A percentile compares a stretch with the other conserved stretches of the same genome.
phyloP scores from a whole-genome alignment of 1,140 invertebrate genomes.

The Zaprionus camerounensis region DNA sequence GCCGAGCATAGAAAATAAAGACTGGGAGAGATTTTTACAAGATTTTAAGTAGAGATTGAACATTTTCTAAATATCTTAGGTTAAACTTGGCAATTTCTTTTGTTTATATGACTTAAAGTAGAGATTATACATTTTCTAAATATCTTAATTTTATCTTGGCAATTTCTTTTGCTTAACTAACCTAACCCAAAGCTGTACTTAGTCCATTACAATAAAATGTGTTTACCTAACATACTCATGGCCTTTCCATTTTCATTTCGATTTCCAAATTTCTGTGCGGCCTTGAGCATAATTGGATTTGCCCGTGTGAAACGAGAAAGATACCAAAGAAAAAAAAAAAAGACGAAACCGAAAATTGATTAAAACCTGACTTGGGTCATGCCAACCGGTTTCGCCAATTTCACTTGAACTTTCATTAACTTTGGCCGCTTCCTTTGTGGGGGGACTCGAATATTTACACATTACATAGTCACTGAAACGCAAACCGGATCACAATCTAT shows the following conservation, averaged over 20 bases:
- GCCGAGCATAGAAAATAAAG: neutral
- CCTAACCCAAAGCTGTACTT: conserved; percentile 16
- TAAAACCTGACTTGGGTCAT: conserved; percentile 43
- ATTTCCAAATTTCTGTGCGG: conserved; percentile 50
- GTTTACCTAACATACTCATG: neutral
- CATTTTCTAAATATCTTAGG: neutral
- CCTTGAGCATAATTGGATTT: conserved; percentile 69
- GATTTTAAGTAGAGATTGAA: neutral
- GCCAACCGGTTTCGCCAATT: conserved; percentile 73
- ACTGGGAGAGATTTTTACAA: neutral
- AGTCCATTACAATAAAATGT: neutral
- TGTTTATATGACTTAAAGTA: neutral
- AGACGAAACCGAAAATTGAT: conserved; percentile 41
- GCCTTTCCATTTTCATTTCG: conserved; percentile 34
- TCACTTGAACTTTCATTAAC: conserved; percentile 80
- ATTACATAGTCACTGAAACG: conserved; percentile 34
- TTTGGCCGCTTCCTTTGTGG: conserved; percentile 24
- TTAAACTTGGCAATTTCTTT: neutral
- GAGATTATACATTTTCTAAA: neutral
- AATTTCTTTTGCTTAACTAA: neutral
- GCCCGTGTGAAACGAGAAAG: conserved; percentile 1
- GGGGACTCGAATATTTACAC: conserved; percentile 36
- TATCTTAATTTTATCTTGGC: neutral
- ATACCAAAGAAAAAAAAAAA: neutral
- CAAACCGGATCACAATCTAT: conserved; percentile 67